Percentiles rank a stretch among this genome's conserved stretches.
Evolutionary conservation across 1,140 invertebrate genomes (phyloP).

Genomic region (Lysiphlebus fabarum): DNA sequence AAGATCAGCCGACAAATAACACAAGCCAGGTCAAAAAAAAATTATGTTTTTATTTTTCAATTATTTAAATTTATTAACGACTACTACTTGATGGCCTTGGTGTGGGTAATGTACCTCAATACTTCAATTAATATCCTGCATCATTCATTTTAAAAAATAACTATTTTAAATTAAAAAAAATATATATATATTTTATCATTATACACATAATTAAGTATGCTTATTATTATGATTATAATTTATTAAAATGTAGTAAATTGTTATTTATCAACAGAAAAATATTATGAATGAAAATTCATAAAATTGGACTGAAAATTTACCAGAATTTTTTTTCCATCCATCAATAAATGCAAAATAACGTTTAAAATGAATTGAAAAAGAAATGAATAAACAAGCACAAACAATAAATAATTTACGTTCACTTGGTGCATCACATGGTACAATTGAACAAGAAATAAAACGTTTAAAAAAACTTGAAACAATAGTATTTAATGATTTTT

Average conservation of each 20-base stretch:
- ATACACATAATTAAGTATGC: too few species aligned
- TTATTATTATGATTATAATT: too few species aligned
- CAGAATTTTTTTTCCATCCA: slow-evolving; percentile 82
- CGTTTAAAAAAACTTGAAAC: slow-evolving; percentile 87
- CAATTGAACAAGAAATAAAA: slow-evolving; percentile 87
- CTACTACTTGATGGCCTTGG: not conserved
- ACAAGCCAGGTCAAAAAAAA: slow-evolving; percentile 53
- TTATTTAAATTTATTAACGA: too few species aligned
- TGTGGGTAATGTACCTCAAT: slow-evolving; percentile 1
- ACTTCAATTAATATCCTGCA: too few species aligned
- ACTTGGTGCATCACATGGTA: slow-evolving; percentile 84
- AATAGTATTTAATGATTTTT: slow-evolving; percentile 84
- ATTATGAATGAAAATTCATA: slow-evolving; percentile 62
- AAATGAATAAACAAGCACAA: slow-evolving; percentile 95
- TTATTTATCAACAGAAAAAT: slow-evolving; percentile 59
- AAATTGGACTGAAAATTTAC: slow-evolving; percentile 69
- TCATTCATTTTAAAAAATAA: too few species aligned
- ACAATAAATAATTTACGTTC: slow-evolving; percentile 89
- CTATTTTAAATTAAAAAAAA: too few species aligned
- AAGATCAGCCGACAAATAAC: slow-evolving; percentile 68
- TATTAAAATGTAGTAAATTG: too few species aligned
- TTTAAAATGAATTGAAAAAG: slow-evolving; percentile 91
- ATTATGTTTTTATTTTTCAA: slow-evolving; percentile 41
- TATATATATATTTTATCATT: too few species aligned
- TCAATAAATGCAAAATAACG: slow-evolving; percentile 83